Base-by-base conservation (phyloP, 2,888 invertebrate species). In the Eupithecia centaureata region DNA sequence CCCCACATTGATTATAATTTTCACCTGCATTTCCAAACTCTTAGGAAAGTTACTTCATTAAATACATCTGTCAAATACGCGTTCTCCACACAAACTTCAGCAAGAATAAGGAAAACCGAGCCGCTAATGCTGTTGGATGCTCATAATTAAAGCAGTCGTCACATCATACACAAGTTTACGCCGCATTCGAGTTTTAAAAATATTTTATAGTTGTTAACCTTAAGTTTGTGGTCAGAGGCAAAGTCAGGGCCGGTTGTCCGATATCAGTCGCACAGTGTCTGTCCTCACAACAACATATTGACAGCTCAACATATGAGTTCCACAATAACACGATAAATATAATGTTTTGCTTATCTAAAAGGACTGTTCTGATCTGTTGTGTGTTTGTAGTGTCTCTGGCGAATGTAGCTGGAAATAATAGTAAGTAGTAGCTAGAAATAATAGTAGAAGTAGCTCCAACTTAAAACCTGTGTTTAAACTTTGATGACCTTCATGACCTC, bases 121-220 rank as follows among this genome's bases (percentile, higher is more conserved):
- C 66, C 61, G 71, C 58, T 64, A 73, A 60, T 35, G 35, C 27
- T 15, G 12, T 5, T 52, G 27, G 70, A 72, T 66, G 73, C 73
- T 76, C 74, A 77, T 76, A 78, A 79, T 76, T 77, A 77, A 74
- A 74, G 67, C 63, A 63, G 71, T 73, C 79, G 78, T 78, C 81
- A 77, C 72, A 64, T 66, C 66, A 74, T 72, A 69, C 72, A 71
- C 67, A 57, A 73, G 72, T 67, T 67, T 62, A 73, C 54, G 69
- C 68, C 67, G 76, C 74, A 72, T 65, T 79, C 76, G 76, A 68
- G 78, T 82, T 83, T 82, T 74, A 75, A 81, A 81, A 82, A 77
- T 78, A 80, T 79, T n/a, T 79, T 81, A 81, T 81, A 82, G 85
- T 85, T 85, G 87, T 87, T 89, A 88, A 88, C 88, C 87, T 87